Base-by-base conservation (phyloP, 2,113 vertebrate genomes). In the Bothrops jararaca region DNA sequence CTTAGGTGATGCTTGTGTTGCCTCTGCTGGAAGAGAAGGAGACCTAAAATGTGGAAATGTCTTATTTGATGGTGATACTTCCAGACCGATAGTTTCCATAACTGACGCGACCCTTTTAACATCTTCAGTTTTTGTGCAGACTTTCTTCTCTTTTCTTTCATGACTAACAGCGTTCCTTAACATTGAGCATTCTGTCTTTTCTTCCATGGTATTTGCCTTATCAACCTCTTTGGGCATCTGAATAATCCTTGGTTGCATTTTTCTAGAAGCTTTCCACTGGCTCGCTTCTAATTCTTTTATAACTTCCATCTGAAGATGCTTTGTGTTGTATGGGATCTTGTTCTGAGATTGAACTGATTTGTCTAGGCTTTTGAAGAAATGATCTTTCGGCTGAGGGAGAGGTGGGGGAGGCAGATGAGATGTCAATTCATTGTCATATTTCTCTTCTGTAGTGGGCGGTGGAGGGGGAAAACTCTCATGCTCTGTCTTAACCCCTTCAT, bases 21-120 rank as follows among this genome's bases (percentile, higher is more conserved):
- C 91, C 85, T 97, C 97, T 69, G 96, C 96, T 74, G 98, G 96
- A 54, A 98, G 96, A 57, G 98, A 98, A 90, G 98, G 98, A 86
- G 98, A 98, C 95, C 94, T 98, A 86, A 97, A 86, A 2, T 98
- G 97, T 69, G 98, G 93, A 8, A 93, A 97, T 94, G 91, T 97
- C 24, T 94, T 50, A 80, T 95, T 45, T 18, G 97, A 93, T 89
- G 91, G 93, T 54, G 97, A 97, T 24, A 69, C 91, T 93, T 95
- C 94, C 90, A 88, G 57, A 13, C 74, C 95, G n/a, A 12, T 42
- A 60, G 92, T 90, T 53, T 93, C 69, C n/a, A 74, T 29, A 45
- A 34, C 9, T 20, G 94, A 91, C 1, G 91, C 29, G 12, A 94
- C 95, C 52, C 89, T 93, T 93, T 53, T 94, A 93, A 94, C 86